Evolutionary conservation across 2,113 vertebrate species (phyloP), one percentile per base, ranked within the genome.

Genomic region (Pipa parva): DNA sequence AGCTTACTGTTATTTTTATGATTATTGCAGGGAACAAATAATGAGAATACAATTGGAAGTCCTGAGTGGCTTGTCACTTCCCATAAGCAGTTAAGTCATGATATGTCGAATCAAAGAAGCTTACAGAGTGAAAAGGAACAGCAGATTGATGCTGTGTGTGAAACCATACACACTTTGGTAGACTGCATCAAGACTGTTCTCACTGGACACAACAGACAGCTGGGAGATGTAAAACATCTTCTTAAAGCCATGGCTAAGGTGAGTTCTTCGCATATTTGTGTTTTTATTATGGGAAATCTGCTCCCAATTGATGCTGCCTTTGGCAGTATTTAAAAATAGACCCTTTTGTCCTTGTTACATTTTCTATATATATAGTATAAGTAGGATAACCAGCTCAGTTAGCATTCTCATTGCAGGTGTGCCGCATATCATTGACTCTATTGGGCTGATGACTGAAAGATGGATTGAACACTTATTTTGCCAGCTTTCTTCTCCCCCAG

Each of bases 171-270:
- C 83, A 90, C 93, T 55, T 80, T 99, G 74, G 93, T 99, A 3
- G 97, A 99, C 87, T 88, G 83, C 75, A 95, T 99, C 74, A 99
- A 99, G 83, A 93, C 89, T 29, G 92, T 91, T 66, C 90, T 99
- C 33, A 97, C 94, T 0, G 90, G 83, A 72, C 97, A 99, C 88
- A 99, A 98, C 79, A 90, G 94, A 12, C 94, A 94, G 8, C 90
- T 99, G 59, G 94, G 90, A 13, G 96, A 98, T 33, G 95, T 99
- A 68, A 99, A 99, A 67, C 93, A 98, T 83, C 89, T 99, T 12
- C 85, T 99, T 46, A 92, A 92, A 76, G 94, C 96, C 72, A 99
- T 99, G 96, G 94, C 97, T 27, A 99, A 99, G 95, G 96, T 99
- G 84, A 75, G 46, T 10, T 4, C 7, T 39, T 6, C 10, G 5